These are phyloP conservation scores for Delphinapterus leucas DNA, from an alignment of 2,113 vertebrate species.

Conservation along the genomic window DNA sequence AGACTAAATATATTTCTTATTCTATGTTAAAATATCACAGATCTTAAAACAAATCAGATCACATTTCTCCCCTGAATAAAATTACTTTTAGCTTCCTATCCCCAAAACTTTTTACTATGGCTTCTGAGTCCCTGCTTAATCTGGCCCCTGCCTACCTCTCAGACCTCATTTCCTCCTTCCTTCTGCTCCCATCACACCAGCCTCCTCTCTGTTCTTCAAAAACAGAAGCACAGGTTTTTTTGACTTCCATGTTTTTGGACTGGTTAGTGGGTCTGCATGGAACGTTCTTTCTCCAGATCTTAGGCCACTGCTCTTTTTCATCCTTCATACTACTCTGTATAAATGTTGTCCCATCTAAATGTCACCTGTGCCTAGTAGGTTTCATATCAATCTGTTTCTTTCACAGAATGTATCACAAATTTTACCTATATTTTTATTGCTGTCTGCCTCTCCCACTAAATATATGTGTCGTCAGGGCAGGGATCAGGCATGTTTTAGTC, in stretches of 20 bases:
- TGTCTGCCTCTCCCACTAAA: not conserved
- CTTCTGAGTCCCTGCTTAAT: not conserved
- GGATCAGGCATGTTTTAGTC: not conserved
- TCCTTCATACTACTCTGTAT: not conserved
- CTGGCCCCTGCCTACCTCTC: too few relatives aligned
- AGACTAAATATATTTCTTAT: not conserved
- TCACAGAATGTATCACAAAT: not conserved
- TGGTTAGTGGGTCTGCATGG: not conserved
- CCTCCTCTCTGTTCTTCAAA: not conserved
- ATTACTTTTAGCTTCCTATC: not conserved
- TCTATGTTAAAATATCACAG: not conserved
- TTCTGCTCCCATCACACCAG: not conserved
- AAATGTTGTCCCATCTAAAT: not conserved
- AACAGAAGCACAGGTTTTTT: not conserved
- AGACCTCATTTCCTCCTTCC: not conserved
- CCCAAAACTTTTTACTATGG: not conserved
- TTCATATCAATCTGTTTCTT: not conserved
- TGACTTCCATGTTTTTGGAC: not conserved
- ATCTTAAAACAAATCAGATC: not conserved
- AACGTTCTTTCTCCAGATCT: not conserved
- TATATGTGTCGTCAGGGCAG: not conserved
- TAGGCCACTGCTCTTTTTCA: not conserved
- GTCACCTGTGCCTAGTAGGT: not conserved
- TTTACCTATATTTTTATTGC: not conserved
- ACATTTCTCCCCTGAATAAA: not conserved